Base-by-base conservation (phyloP, 1,140 invertebrate genomes). In the Nomia melanderi region DNA sequence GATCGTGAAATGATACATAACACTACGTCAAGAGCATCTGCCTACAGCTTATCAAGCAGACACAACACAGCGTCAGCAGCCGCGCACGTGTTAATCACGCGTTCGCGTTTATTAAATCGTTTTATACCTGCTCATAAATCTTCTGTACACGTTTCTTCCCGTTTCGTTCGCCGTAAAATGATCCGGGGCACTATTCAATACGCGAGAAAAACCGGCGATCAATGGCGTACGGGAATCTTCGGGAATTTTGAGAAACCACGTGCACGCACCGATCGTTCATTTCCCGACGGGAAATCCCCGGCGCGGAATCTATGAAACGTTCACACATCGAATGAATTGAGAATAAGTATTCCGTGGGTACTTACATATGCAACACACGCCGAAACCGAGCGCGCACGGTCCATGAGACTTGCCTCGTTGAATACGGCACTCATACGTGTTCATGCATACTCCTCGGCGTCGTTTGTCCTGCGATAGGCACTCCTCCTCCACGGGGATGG, bases 351-450 rank as follows among this genome's bases (percentile, higher is more conserved):
- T 20, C 6, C 50, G 17, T 8, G 8, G 12, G 8, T 73, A 96
- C 96, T 96, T 90, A 96, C 96, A 97, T 33, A 97, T 94, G 90
- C 97, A 98, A 87, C 97, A 98, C n/a, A 97, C 96, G 1, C 96
- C 96, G 77, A 97, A 96, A 11, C 96, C 96, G 73, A 96, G 93
- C 0, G 96, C 96, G 86, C 97, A 97, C 72, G 95, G 93, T 1
- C 97, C 97, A 14, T 94, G 93, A 0, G 96, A 95, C 66, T 93
- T 93, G 1, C 97, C 96, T 31, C 94, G 94, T 78, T 96, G 93
- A 82, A 96, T 94, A n/a, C 95, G 93, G 83, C 97, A 98, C 88
- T 97, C 96, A 89, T 97, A 97, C 29, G 95, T 94, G 90, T 97
- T 97, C 89, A 97, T 94, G 89, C 96, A 97, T 85, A 95, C 93